These are phyloP conservation scores for Acropora tenuis DNA, from an alignment of 64 coral and sea anemone species.

Conservation along the genomic window DNA sequence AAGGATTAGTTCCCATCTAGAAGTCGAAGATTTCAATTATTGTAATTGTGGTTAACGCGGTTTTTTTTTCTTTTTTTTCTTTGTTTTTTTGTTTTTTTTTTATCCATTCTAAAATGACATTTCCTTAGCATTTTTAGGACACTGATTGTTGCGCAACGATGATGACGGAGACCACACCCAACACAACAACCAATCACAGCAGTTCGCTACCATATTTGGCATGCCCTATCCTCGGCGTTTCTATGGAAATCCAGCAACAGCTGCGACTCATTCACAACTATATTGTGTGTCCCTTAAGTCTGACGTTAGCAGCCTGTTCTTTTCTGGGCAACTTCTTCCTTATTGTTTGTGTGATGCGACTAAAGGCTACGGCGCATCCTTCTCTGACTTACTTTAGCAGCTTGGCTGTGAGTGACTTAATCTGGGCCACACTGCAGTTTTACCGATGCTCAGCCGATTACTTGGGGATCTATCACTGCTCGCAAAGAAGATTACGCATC, in stretches of 20 bases:
- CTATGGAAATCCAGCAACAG: background rate
- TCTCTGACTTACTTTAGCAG: background rate
- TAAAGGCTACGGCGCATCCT: background rate
- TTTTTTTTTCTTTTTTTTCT: too few species aligned
- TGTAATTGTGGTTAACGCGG: too few species aligned
- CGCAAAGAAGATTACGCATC: background rate
- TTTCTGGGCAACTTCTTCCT: too few species aligned
- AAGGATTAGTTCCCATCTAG: too few species aligned
- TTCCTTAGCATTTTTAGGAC: too few species aligned
- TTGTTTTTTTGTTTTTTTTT: too few species aligned
- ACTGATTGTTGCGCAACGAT: too few species aligned
- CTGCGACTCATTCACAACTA: background rate
- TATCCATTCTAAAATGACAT: too few species aligned
- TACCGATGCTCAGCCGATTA: background rate
- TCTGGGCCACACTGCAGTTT: background rate
- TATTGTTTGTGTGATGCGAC: too few species aligned
- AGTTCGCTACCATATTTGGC: background rate
- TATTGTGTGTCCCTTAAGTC: background rate
- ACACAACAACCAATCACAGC: background rate
- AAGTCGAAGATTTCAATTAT: too few species aligned
- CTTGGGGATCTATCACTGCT: background rate
- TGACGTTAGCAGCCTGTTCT: too few species aligned
- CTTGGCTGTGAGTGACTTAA: background rate
- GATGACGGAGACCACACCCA: background rate
- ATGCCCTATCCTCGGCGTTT: background rate